A percentile compares a stretch with the other conserved stretches of the same genome.
Conservation (phyloP, 2,888 invertebrate species). For the Mythimna pallens region DNA sequence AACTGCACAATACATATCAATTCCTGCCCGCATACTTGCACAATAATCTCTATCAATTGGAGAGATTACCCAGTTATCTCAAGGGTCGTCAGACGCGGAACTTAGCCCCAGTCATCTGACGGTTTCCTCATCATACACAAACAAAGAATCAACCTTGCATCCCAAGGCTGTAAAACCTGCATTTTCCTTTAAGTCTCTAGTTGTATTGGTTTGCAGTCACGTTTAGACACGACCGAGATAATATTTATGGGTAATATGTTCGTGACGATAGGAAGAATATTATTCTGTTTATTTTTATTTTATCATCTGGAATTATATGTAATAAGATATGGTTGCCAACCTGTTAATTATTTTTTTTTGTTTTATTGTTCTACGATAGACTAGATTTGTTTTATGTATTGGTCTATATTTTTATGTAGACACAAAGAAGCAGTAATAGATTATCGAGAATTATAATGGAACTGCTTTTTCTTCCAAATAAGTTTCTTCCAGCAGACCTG, state of each 20-base stretch:
- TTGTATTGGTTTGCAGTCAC: slow-evolving; percentile 40
- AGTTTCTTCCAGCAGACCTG: not conserved
- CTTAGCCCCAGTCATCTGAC: slow-evolving; percentile 11
- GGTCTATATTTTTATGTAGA: too few relatives aligned
- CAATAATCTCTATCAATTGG: slow-evolving; percentile 32
- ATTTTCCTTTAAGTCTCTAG: slow-evolving; percentile 41
- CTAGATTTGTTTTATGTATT: not conserved
- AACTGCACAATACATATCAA: slow-evolving; percentile 9
- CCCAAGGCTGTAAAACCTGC: slow-evolving; percentile 35
- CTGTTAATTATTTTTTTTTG: not conserved
- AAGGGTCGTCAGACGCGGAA: slow-evolving; percentile 41
- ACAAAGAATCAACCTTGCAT: slow-evolving; percentile 51
- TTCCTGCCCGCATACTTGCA: slow-evolving; percentile 33
- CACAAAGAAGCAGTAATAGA: not conserved
- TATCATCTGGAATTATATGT: not conserved
- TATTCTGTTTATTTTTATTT: slow-evolving; percentile 30
- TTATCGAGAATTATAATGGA: not conserved
- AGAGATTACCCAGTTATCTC: slow-evolving; percentile 34
- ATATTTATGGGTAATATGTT: slow-evolving; percentile 42
- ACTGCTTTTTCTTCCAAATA: not conserved
- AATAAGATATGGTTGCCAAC: slow-evolving; percentile 18
- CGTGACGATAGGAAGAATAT: slow-evolving; percentile 47
- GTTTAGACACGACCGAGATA: slow-evolving; percentile 34
- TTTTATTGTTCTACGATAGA: not conserved
- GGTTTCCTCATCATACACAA: slow-evolving; percentile 38